A percentile compares a stretch with the other conserved stretches of the same genome.
Conservation (phyloP, 1,140 invertebrate species). For the Liolophura sinensis region DNA sequence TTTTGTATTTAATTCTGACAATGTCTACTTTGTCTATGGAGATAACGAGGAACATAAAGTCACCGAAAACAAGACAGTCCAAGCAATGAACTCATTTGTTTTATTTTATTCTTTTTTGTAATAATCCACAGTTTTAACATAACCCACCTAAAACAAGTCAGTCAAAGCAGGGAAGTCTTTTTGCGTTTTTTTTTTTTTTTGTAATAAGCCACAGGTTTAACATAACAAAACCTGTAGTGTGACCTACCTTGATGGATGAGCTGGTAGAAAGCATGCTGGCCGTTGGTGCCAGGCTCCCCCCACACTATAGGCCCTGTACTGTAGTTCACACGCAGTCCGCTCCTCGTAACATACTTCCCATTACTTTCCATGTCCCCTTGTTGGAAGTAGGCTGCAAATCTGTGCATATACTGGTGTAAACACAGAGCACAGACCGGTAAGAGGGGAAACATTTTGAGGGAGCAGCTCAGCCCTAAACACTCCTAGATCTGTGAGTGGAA, state of each 20-base stretch:
- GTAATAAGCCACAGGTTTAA: background rate
- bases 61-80: too few relatives aligned
- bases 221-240: background rate
- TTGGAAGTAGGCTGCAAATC: constrained; percentile 99
- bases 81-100: too few relatives aligned
- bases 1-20: too few relatives aligned
- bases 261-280: constrained; percentile 68
- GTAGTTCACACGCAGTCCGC: constrained; percentile 76
- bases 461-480: too few relatives aligned
- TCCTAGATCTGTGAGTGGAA: too few relatives aligned
- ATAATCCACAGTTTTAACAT: constrained; percentile 1
- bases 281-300: constrained; percentile 99
- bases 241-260: constrained; percentile 58
- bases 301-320: constrained; percentile 90
- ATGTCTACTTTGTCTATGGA: too few relatives aligned
- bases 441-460: too few relatives aligned
- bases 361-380: constrained; percentile 99
- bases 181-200: too few relatives aligned
- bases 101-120: background rate
- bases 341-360: constrained; percentile 88
- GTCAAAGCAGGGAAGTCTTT: background rate
- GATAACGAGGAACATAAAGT: too few relatives aligned
- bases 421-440: background rate
- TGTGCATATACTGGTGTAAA: constrained; percentile 90
- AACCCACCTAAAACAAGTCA: background rate